These are phyloP conservation scores for Parelbella ahira DNA, from an alignment of 2,888 invertebrate species.

Conservation along the genomic window DNA sequence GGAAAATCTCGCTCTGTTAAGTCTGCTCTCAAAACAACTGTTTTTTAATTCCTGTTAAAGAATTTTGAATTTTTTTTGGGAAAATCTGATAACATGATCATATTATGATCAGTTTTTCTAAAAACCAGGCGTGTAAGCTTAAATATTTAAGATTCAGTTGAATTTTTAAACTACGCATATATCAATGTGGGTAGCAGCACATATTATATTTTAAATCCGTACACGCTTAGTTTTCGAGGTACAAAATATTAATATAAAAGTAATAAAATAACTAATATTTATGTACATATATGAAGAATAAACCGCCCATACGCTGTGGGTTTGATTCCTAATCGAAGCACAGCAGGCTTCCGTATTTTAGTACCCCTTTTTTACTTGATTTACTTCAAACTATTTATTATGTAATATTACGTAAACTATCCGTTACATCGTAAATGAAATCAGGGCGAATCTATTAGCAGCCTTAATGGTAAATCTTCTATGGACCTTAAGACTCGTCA, in stretches of 20 bases:
- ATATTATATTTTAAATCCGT: too few species aligned
- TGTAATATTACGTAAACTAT: slow-evolving; percentile 9
- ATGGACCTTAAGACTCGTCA: background rate
- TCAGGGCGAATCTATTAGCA: slow-evolving; percentile 15
- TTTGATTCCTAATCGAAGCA: background rate
- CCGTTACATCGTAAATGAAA: slow-evolving; percentile 19
- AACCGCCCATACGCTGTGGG: background rate
- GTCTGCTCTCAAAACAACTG: too few species aligned
- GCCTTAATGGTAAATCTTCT: slow-evolving; percentile 16
- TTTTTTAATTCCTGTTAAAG: too few species aligned
- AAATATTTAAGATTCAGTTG: too few species aligned
- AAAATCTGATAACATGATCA: too few species aligned
- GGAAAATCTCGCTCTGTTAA: too few species aligned
- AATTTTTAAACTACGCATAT: too few species aligned
- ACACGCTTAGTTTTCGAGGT: background rate
- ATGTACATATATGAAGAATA: background rate
- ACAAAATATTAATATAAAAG: background rate
- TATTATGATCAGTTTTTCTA: too few species aligned
- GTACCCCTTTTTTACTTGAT: slow-evolving; percentile 7
- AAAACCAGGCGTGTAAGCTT: too few species aligned
- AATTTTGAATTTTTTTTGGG: too few species aligned
- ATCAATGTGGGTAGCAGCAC: too few species aligned
- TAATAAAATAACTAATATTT: too few species aligned
- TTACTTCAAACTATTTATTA: slow-evolving; percentile 9
- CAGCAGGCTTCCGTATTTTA: slow-evolving; percentile 12